A percentile compares a stretch with the other conserved stretches of the same genome.
These are phyloP conservation scores for Pluvialis apricaria DNA, from an alignment of 2,113 vertebrate species.

Conservation along the genomic window DNA sequence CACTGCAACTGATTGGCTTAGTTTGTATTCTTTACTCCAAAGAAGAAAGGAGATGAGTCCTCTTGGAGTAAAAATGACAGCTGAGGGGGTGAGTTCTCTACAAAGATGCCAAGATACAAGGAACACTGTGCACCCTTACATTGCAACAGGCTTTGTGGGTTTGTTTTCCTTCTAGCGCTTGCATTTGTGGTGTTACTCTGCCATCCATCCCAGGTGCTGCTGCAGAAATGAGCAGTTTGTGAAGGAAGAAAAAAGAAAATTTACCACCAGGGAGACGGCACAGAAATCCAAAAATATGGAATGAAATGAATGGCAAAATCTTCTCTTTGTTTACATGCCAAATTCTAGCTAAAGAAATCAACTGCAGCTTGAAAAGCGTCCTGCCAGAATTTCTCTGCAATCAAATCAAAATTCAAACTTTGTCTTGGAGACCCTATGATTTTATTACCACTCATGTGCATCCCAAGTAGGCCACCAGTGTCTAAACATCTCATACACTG, in stretches of 20 bases:
- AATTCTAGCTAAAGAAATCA: conserved; percentile 10
- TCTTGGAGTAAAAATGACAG: not conserved
- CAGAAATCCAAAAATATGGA: not conserved
- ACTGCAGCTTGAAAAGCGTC: not conserved
- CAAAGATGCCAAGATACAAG: not conserved
- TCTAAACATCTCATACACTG: conserved; percentile 23
- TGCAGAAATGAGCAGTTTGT: not conserved
- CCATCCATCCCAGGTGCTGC: not conserved
- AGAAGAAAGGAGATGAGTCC: not conserved
- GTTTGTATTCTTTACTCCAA: not conserved
- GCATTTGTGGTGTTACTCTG: not conserved
- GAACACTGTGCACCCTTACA: not conserved
- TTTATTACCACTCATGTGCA: conserved; percentile 18
- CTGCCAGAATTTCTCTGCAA: conserved; percentile 14
- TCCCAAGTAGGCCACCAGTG: not conserved
- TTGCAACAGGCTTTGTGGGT: not conserved
- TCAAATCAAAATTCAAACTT: conserved; percentile 30
- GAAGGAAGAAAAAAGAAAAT: not conserved
- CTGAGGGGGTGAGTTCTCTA: not conserved
- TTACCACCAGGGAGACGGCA: not conserved
- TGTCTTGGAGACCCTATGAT: not conserved
- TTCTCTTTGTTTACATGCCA: conserved; percentile 14
- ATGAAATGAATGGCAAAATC: not conserved
- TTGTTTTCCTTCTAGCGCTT: not conserved
- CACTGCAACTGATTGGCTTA: not conserved